Conservation (phyloP, 2,797 vertebrate genomes). For the Champsocephalus esox region DNA sequence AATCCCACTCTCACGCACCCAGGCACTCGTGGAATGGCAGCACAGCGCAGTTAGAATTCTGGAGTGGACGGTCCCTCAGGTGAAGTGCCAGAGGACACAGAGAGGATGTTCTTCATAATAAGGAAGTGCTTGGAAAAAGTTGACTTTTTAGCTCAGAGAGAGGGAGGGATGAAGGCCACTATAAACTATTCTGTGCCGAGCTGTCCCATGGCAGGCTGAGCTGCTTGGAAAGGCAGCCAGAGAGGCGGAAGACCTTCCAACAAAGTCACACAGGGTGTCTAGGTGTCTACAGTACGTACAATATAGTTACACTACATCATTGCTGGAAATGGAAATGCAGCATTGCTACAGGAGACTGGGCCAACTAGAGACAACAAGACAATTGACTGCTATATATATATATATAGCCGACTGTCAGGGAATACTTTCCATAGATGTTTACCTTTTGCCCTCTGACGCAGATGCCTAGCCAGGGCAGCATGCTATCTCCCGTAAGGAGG, state of each 20-base stretch:
- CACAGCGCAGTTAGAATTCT: slow-evolving; percentile 32
- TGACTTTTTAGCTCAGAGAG: slow-evolving; percentile 40
- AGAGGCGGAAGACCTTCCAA: slow-evolving; percentile 56
- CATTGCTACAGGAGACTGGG: neutral
- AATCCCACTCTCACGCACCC: slow-evolving; percentile 1
- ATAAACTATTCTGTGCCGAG: slow-evolving; percentile 55
- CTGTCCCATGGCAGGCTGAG: slow-evolving; percentile 29
- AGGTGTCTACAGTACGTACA: neutral
- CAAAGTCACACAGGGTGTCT: neutral
- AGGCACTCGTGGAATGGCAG: slow-evolving; percentile 27
- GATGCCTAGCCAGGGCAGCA: no score
- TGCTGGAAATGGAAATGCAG: neutral
- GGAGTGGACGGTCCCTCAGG: slow-evolving; percentile 30
- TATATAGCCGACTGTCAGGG: neutral
- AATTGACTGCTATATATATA: neutral
- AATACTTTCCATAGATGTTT: no score
- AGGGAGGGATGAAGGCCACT: slow-evolving; percentile 53
- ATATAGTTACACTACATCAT: neutral
- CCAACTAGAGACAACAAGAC: neutral
- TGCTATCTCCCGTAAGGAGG: no score
- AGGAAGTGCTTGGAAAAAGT: slow-evolving; percentile 43
- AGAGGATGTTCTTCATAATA: slow-evolving; percentile 39
- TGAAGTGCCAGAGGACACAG: slow-evolving; percentile 14
- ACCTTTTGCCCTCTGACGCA: no score
- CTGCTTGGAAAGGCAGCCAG: slow-evolving; percentile 32